Evolutionary conservation across 2,113 vertebrate genomes (phyloP), one percentile per base, ranked within the genome.

Genomic region (Anolis sagrei): DNA sequence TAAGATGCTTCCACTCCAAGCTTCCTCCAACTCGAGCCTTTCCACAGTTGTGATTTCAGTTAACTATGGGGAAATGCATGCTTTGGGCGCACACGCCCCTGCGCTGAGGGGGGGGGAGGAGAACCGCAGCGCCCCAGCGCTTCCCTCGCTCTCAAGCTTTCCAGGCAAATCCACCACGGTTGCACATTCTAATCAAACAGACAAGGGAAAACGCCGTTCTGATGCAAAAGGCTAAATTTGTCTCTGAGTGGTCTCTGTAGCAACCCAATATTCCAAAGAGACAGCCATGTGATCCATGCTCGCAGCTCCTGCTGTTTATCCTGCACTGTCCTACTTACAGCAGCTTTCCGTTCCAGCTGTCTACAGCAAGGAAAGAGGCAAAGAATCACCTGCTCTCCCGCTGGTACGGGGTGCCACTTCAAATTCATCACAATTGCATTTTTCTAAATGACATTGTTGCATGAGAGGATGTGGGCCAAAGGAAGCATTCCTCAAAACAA

Each of bases 261-360:
- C 95, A 96, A 97, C 95, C 92, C 95, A 95, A 95, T 96, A 95
- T 93, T 96, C 92, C 93, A 95, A 95, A 96, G 95, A 86, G 89
- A 89, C 87, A 89, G 95, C 95, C 95, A 97, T 92, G 94, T 95
- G 95, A 95, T 90, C 92, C 94, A 95, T 97, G 96, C 95, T 97
- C 95, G 96, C 96, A 94, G 94, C 95, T 96, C 95, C 95, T 95
- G 96, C 94, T 95, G 95, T 97, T 97, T 97, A 97, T 97, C 96
- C 97, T 84, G 86, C 91, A 86, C 86, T 96, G 97, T 97, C 97
- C 97, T 97, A 96, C 97, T 97, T 97, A 94, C 92, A 95, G 93
- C 92, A 95, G 95, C 94, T 97, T 94, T 95, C 96, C 96, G 95
- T 94, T 94, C 90, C 93, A 95, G 89, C 85, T 91, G 92, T 94